phyloP scores from a whole-genome alignment of 2,888 invertebrate genomes.

The Sarcophaga variegata region DNA sequence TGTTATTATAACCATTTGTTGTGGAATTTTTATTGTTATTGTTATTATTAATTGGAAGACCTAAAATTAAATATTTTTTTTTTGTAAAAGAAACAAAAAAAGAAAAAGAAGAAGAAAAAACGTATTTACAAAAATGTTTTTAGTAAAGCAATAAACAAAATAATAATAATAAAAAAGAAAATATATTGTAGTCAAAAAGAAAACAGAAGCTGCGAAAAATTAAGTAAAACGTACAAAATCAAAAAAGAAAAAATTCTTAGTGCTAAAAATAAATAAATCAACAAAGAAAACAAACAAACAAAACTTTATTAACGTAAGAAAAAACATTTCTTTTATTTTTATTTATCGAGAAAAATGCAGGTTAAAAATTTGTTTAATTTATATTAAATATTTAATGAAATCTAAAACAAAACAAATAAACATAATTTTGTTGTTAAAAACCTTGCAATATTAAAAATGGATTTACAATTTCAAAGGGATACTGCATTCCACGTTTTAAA shows the following conservation, averaged over 20 bases:
- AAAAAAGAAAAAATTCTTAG: not conserved
- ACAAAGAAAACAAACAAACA: slow-evolving; percentile 12
- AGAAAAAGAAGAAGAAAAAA: slow-evolving; percentile 27
- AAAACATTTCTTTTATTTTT: no score
- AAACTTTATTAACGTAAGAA: not conserved
- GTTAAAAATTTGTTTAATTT: no score
- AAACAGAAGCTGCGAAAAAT: slow-evolving; percentile 51
- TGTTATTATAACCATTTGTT: slow-evolving; percentile 69
- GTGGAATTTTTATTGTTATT: slow-evolving; percentile 69
- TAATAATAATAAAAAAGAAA: slow-evolving; percentile 38
- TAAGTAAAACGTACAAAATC: slow-evolving; percentile 31
- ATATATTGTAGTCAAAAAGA: slow-evolving; percentile 19
- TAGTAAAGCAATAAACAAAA: slow-evolving; percentile 37
- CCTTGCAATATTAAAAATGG: no score
- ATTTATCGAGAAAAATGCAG: no score
- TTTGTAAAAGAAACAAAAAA: slow-evolving; percentile 40
- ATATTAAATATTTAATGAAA: no score
- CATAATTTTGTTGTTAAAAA: no score
- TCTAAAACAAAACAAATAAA: no score
- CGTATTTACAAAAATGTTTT: not conserved
- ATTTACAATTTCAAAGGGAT: no score
- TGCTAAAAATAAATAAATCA: not conserved
- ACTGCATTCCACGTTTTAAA: no score
- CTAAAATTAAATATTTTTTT: slow-evolving; percentile 70
- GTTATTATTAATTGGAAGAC: slow-evolving; percentile 77